Evolutionary conservation across 2,888 invertebrate species (phyloP), one percentile per base, ranked within the genome.

Genomic region (Pherbina coryleti): DNA sequence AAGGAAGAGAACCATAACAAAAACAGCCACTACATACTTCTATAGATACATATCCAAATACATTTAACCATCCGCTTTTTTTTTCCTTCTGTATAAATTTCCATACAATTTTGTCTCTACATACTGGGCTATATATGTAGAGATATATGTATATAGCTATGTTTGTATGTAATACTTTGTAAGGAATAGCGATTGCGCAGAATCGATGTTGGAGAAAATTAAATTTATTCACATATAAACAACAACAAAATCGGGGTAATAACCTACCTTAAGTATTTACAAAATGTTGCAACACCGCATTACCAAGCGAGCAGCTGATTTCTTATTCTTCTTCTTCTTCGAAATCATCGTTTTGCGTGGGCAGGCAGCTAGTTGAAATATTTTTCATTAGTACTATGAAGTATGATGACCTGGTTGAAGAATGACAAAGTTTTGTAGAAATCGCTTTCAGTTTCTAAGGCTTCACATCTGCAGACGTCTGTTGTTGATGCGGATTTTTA

Each of bases 251-350:
- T 25, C 57, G 37, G 60, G 72, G 37, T 72, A 72, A 72, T 72
- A 72, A 72, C 72, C 72, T 72, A 60, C 72, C 72, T 57, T 72
- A 72, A 34, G 34, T 7, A 25, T 25, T 22, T 17, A 66, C 19
- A 9, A 31, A 66, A 66, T 37, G 31, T 66, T 66, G n/a, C 64
- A 66, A n/a, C 14, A 44, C 49, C 22, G 25, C 9, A 28, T 51
- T 22, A 51, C 25, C 14, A 67, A n/a, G 37, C 44, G 14, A 72
- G 60, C 72, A 72, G 72, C 72, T 72, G 72, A 60, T 72, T 72
- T 72, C 60, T 28, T 5, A 1, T 31, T 28, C 25, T 66, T 4
- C 14, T 72, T 72, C 60, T 28, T 5, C 5, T 31, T 28, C 25
- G 34, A 2, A 2, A 37, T 37, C 31, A 4, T 57, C 57, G 57